Evolutionary conservation across 2,797 vertebrate genomes (phyloP), one percentile per base, ranked within the genome.

Genomic region (Syngnathus rostellatus): DNA sequence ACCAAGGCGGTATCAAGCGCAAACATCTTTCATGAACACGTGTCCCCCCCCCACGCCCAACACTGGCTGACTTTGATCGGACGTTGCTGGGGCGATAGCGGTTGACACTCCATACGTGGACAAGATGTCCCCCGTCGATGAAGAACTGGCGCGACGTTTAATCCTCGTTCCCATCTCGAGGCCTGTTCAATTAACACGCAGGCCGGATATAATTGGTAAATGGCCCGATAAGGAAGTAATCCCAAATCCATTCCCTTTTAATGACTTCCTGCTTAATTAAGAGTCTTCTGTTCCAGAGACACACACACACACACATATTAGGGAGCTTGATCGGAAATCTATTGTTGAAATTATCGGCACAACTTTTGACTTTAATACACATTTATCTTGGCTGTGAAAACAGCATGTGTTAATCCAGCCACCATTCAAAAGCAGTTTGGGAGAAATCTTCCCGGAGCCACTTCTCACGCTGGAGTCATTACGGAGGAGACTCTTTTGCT

Each of bases 1-100:
- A 89, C 81, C 57, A 76, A 70, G 16, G 78, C 78, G 70, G 75
- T 89, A 90, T 92, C 90, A 70, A 77, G 80, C 85, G 87, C 87
- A 86, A 90, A 86, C 89, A 90, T 92, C 90, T 91, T 89, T 91
- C 91, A 92, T 92, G 92, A 92, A 89, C 89, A 87, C 85, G 75
- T 86, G 84, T n/a, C 82, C 73, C 41, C 82, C 73, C 80, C n/a
- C n/a, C n/a, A n/a, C n/a, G n/a, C n/a, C n/a, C n/a, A 75, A 72
- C 79, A 84, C 79, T 84, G 85, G 84, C 84, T 79, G 82, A 78
- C 83, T 88, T 88, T 89, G 84, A 91, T 89, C 86, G 79, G 61
- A 81, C 17, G 74, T 80, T 71, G 72, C 67, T 73, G 75, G 62
- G 62, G 48, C 38, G 60, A 64, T 40, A 59, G 59, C 53, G 62